These are phyloP conservation scores for Corapipo altera DNA, from an alignment of 2,113 vertebrate species.

Conservation along the genomic window DNA sequence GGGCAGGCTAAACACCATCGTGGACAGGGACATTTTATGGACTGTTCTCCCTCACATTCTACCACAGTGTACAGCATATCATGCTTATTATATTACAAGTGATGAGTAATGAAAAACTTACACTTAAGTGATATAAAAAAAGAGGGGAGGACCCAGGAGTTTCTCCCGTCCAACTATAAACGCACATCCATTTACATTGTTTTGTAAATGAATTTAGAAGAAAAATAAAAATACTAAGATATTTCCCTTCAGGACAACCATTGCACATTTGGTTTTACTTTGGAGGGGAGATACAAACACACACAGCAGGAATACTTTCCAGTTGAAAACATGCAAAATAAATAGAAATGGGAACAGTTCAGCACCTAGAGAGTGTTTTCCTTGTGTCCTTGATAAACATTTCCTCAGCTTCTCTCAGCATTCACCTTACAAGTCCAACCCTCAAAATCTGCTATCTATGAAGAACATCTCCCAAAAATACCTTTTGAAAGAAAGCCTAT, in stretches of 20 bases:
- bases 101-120: background rate
- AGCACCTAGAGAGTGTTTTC: background rate
- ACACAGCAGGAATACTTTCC: background rate
- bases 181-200: constrained; percentile 42
- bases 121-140: background rate
- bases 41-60: background rate
- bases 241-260: constrained; percentile 19
- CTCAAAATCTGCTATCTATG: background rate
- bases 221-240: constrained; percentile 16
- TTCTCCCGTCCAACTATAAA: constrained; percentile 1
- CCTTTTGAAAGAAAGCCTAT: background rate
- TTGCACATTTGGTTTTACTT: constrained; percentile 6
- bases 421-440: background rate
- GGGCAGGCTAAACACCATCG: background rate
- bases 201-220: constrained; percentile 47
- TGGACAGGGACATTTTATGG: background rate
- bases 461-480: background rate
- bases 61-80: background rate
- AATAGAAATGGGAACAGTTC: background rate
- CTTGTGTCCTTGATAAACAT: background rate
- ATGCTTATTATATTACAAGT: background rate
- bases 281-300: background rate
- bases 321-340: background rate
- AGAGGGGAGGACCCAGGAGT: background rate
- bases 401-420: background rate